Conservation (phyloP, 2,113 vertebrate genomes). For the Xenus cinereus region DNA sequence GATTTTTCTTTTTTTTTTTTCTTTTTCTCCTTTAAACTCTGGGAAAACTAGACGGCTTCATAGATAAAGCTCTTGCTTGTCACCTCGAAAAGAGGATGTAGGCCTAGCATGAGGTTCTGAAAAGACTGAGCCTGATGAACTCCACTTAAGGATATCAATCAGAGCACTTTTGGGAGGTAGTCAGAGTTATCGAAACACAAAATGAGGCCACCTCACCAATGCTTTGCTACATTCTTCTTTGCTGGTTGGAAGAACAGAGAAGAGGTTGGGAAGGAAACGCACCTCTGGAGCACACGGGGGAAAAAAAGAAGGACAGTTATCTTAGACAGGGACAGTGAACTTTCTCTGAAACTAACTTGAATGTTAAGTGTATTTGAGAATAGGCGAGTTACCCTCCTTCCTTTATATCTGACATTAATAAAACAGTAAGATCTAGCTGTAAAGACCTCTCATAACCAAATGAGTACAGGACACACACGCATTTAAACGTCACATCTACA, state of each 20-base stretch:
- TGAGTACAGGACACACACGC: not conserved
- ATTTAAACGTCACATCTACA: not conserved
- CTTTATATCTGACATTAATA: not conserved
- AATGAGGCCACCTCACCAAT: not conserved
- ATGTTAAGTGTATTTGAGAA: not conserved
- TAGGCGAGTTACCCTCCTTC: not conserved
- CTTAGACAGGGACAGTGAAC: not conserved
- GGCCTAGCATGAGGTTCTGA: not conserved
- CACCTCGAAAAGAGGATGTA: not conserved
- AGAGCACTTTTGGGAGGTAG: conserved; percentile 44
- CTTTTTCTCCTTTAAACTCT: not conserved
- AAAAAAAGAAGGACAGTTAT: not conserved
- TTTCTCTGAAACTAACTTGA: not conserved
- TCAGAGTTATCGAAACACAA: not conserved
- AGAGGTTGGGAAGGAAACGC: not conserved
- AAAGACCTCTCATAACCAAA: not conserved
- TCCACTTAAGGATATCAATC: not conserved
- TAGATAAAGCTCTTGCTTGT: conserved; percentile 5
- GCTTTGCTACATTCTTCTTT: conserved; percentile 57
- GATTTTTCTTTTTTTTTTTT: not conserved
- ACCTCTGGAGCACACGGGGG: not conserved
- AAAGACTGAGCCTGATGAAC: not conserved
- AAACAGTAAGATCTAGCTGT: not conserved
- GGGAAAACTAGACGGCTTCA: not conserved
- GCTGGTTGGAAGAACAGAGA: conserved; percentile 19